Evolutionary conservation across 2,797 vertebrate genomes (phyloP).

Genomic region (Pangasius krempfi): DNA sequence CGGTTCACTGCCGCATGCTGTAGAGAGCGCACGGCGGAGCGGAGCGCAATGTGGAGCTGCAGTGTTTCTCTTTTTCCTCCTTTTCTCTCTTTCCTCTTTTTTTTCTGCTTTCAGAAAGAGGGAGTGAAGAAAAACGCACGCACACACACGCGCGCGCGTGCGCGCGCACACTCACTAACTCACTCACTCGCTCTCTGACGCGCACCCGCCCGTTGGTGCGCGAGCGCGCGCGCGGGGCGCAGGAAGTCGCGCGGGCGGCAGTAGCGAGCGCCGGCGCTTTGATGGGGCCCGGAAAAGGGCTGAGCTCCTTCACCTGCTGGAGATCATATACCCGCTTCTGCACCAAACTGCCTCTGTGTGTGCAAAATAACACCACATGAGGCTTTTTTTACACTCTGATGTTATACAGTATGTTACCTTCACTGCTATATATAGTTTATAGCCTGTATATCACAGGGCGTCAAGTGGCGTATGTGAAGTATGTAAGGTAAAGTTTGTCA

Average conservation of each 20-base stretch:
- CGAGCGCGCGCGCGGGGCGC: not conserved
- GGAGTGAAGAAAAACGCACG: not conserved
- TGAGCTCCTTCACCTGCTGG: constrained; percentile 46
- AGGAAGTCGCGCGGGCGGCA: constrained; percentile 62
- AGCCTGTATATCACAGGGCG: not conserved
- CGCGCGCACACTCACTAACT: not conserved
- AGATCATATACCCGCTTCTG: constrained; percentile 37
- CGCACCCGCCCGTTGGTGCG: not conserved
- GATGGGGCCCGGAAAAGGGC: constrained; percentile 23
- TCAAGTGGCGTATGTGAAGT: not conserved
- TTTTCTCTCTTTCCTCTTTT: not conserved
- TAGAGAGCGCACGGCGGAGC: constrained; percentile 12
- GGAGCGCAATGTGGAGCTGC: constrained; percentile 34
- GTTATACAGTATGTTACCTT: not conserved
- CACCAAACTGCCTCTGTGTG: constrained; percentile 5
- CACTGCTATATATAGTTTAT: not conserved
- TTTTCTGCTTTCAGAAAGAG: not conserved
- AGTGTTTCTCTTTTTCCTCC: constrained; percentile 22
- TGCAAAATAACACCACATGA: constrained; percentile 6
- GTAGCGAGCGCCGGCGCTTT: constrained; percentile 5
- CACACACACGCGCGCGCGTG: not conserved
- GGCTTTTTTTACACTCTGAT: not conserved
- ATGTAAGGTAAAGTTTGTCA: not conserved
- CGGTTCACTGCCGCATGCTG: constrained; percentile 51
- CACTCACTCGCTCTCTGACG: not conserved